Evolutionary conservation across 2,797 vertebrate genomes (phyloP), one percentile per base, ranked within the genome.

Genomic region (Manis crassicaudata): DNA sequence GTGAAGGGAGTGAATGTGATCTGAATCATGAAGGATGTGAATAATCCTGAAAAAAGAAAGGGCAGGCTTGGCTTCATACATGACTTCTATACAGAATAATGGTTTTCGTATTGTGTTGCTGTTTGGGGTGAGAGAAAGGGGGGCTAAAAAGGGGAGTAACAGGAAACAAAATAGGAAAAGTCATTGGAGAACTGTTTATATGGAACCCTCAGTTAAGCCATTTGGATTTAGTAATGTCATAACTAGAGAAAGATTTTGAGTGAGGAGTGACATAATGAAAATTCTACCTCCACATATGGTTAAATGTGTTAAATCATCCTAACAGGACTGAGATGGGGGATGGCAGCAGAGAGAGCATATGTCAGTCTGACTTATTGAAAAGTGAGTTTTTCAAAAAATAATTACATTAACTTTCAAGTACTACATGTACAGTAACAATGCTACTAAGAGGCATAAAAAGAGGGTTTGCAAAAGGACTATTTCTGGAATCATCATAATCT

Each of bases 241-340:
- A 95, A 87, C 43, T 58, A 89, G 40, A 54, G 77, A 95, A 92
- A 94, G 35, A 20, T 54, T 88, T 84, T 93, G 65, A 95, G 50
- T 43, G 89, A 87, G 20, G 3, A 95, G 17, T 92, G 37, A 81
- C 43, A 62, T 93, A 89, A 85, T 84, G 17, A 92, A 93, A 95
- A 93, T 11, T 25, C 56, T 88, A 73, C 35, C 18, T 90, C 73
- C 29, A 79, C 21, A 81, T 68, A 79, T 46, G 40, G 46, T 90
- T 93, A 90, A 92, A 80, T 67, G 40, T 93, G 17, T 62, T 92
- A 75, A 97, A 70, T 93, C 81, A 96, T 25, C 17, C 81, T 84
- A 67, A 52, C 81, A 79, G 60, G 63, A 87, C 52, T 85, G 14
- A 18, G 20, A 23, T 54, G 67, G 7, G 13, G 46, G 10, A 14